Conservation (phyloP, 2,113 vertebrate genomes). For the Cariama cristata region DNA sequence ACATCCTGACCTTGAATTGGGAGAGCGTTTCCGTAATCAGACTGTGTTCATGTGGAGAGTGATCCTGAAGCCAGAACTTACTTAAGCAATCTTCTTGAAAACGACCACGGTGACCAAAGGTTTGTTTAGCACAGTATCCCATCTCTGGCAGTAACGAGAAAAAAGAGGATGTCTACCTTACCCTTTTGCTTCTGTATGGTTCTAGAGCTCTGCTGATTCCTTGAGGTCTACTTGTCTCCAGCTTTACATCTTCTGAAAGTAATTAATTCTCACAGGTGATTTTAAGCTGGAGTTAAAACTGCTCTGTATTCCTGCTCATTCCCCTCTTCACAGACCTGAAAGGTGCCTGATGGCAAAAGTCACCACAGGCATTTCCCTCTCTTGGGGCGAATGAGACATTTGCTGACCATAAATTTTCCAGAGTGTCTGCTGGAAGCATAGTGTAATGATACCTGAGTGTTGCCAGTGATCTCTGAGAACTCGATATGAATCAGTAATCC, state of each 20-base stretch:
- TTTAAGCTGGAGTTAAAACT: background rate
- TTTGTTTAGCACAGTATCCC: background rate
- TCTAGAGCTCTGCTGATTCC: background rate
- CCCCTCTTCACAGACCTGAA: background rate
- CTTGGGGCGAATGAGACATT: background rate
- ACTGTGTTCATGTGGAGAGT: background rate
- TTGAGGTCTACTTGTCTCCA: background rate
- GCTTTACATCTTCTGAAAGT: background rate
- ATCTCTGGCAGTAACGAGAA: background rate
- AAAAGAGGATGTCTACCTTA: background rate
- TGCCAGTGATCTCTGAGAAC: background rate
- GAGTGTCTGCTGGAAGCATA: background rate
- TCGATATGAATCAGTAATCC: background rate
- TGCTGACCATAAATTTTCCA: background rate
- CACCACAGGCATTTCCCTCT: background rate
- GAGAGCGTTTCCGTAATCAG: background rate
- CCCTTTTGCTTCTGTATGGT: background rate
- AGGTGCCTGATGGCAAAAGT: background rate
- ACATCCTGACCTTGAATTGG: background rate
- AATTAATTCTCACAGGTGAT: background rate
- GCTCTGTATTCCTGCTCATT: background rate
- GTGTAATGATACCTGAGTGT: background rate
- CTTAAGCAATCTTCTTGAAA: background rate
- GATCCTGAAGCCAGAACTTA: background rate
- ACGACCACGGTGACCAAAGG: background rate